Conservation (phyloP, 2,797 vertebrate species). For the Cottoperca gobio region DNA sequence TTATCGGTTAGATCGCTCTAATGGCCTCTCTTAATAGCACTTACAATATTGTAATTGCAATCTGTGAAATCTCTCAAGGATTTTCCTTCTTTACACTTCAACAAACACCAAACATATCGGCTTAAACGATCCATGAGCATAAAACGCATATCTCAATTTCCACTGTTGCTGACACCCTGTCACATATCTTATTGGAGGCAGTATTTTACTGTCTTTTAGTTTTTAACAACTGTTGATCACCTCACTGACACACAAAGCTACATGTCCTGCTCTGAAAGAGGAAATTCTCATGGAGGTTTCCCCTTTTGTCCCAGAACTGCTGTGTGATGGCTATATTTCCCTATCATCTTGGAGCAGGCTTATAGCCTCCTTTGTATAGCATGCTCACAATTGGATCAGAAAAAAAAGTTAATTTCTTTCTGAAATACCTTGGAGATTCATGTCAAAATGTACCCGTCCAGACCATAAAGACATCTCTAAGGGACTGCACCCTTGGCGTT, state of each 20-base stretch:
- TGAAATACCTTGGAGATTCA: conserved; percentile 4
- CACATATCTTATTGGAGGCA: neutral
- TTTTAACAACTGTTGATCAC: neutral
- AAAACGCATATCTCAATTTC: neutral
- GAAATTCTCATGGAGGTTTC: neutral
- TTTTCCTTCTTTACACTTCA: conserved; percentile 16
- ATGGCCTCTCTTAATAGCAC: conserved; percentile 26
- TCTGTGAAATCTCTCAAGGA: conserved; percentile 23
- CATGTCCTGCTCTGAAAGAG: conserved; percentile 7
- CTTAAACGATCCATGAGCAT: neutral
- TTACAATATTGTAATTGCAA: conserved; percentile 32
- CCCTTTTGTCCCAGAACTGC: neutral
- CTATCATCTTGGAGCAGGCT: neutral
- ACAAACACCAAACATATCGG: conserved; percentile 16
- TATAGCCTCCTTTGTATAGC: neutral
- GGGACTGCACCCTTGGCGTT: neutral
- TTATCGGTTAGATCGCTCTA: conserved; percentile 17
- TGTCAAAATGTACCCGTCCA: neutral
- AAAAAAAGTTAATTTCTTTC: neutral
- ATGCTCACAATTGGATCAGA: conserved; percentile 3
- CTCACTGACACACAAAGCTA: neutral
- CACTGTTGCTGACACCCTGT: neutral
- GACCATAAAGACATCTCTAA: neutral
- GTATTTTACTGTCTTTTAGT: neutral
- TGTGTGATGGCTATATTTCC: neutral